phyloP scores from a whole-genome alignment of 2,113 vertebrate genomes.

The Calidris pugnax region DNA sequence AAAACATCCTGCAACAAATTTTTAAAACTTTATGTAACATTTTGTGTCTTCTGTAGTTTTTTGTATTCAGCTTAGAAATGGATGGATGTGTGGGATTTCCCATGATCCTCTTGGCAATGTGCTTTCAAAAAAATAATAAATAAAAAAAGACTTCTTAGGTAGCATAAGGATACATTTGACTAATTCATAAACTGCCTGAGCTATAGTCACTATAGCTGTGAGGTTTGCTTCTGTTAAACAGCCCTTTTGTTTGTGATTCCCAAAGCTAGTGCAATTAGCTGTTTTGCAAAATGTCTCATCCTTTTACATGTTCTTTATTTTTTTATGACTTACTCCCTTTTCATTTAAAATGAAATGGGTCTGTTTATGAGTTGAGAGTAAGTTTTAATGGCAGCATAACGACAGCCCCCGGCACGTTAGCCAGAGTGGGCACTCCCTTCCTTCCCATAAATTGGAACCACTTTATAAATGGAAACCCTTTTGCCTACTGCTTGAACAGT shows the following conservation, averaged over 20 bases:
- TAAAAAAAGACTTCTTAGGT: neutral
- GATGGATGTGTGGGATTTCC: neutral
- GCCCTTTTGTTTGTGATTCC: neutral
- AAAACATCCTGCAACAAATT: neutral
- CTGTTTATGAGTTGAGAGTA: conserved; percentile 14
- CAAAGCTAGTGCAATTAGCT: neutral
- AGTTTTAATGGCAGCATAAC: neutral
- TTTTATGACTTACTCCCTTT: neutral
- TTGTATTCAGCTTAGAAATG: neutral
- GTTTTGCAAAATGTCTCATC: neutral
- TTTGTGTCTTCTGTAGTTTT: neutral
- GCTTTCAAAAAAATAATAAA: neutral
- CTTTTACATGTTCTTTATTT: neutral
- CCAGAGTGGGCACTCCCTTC: neutral
- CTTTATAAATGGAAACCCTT: conserved; percentile 29
- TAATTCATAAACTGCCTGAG: neutral
- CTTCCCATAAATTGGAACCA: conserved; percentile 3
- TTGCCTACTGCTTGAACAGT: neutral
- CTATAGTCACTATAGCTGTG: neutral
- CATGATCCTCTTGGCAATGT: neutral
- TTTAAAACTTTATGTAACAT: neutral
- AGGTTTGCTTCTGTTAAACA: neutral
- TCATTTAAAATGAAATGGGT: conserved; percentile 23
- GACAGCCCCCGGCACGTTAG: neutral
- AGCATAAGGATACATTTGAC: neutral